Percentiles rank a stretch among this genome's conserved stretches.
Conservation (phyloP, 2,113 vertebrate species). For the Sylvietta virens region DNA sequence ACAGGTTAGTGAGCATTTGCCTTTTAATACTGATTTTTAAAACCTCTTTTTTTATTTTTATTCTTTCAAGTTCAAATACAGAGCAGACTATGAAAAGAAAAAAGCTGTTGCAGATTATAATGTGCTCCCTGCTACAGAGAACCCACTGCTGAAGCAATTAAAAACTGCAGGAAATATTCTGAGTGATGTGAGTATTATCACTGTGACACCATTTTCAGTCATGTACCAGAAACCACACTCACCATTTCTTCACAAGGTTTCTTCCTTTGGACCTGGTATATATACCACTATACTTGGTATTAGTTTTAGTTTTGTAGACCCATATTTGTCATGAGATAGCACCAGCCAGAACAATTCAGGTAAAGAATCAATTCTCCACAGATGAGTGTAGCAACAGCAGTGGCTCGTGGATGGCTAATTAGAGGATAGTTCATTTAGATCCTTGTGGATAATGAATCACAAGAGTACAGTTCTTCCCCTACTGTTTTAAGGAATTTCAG, state of each 20-base stretch:
- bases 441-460: not conserved
- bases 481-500: not conserved
- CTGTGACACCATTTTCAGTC: not conserved
- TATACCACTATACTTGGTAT: too few species aligned
- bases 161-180: constrained; percentile 82
- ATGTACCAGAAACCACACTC: not conserved
- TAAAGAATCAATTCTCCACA: not conserved
- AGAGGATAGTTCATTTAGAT: not conserved
- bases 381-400: not conserved
- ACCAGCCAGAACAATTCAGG: not conserved
- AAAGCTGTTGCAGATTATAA: constrained; percentile 89
- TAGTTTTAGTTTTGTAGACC: not conserved
- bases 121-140: constrained; percentile 93
- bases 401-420: not conserved
- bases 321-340: not conserved
- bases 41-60: not conserved
- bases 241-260: not conserved
- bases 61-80: constrained; percentile 86
- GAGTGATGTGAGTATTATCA: constrained; percentile 85
- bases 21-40: not conserved
- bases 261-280: not conserved
- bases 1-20: not conserved
- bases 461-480: not conserved
- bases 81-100: constrained; percentile 89
- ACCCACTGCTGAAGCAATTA: constrained; percentile 87